A percentile compares a stretch with the other conserved stretches of the same genome.
These are phyloP conservation scores for Drosophila kikkawai DNA, from an alignment of 1,140 invertebrate species.

Conservation along the genomic window DNA sequence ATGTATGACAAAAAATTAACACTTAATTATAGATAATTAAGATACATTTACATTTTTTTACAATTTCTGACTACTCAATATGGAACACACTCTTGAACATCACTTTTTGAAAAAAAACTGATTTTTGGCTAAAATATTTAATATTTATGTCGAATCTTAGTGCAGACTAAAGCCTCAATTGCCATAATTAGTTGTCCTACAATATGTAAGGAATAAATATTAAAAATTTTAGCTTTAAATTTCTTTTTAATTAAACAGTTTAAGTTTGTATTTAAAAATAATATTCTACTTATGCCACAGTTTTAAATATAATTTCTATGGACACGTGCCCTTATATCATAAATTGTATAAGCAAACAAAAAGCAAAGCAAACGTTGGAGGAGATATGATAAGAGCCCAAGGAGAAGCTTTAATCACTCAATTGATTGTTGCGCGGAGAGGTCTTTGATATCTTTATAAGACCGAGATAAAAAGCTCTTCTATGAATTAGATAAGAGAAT, in stretches of 20 bases:
- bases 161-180: too few relatives aligned
- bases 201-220: neutral
- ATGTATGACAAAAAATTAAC: neutral
- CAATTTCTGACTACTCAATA: neutral
- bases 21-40: neutral
- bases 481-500: conserved; percentile 20
- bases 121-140: neutral
- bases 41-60: neutral
- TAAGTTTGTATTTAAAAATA: too few relatives aligned
- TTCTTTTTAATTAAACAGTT: too few relatives aligned
- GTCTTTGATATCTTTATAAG: conserved; percentile 41
- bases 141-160: neutral
- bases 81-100: neutral
- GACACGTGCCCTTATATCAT: conserved; percentile 32
- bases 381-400: conserved; percentile 40
- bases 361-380: conserved; percentile 4
- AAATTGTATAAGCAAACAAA: conserved; percentile 19
- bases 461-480: conserved; percentile 26
- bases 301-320: conserved; percentile 5
- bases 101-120: neutral
- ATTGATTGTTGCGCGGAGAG: conserved; percentile 34
- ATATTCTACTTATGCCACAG: neutral
- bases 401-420: conserved; percentile 23
- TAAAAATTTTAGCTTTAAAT: neutral
- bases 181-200: too few relatives aligned